A percentile compares a stretch with the other conserved stretches of the same genome.
Evolutionary conservation across 2,797 vertebrate species (phyloP).

Genomic region (Orestias chungarensis): DNA sequence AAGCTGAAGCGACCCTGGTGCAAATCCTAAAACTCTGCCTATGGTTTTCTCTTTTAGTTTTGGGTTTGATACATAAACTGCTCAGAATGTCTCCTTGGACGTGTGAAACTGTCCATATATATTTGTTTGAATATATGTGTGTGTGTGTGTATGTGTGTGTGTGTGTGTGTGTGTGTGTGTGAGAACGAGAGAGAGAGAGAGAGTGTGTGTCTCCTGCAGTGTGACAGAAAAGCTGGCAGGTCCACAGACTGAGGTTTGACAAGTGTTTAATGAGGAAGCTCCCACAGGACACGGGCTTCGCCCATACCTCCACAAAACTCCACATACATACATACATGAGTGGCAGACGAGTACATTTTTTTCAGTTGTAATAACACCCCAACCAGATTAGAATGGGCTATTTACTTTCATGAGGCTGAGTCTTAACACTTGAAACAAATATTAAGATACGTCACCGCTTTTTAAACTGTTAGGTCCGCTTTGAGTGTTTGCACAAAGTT

Average conservation of each 20-base stretch:
- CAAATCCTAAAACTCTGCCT: constrained; percentile 8
- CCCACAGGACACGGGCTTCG: constrained; percentile 66
- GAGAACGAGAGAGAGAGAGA: too few species aligned
- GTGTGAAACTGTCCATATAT: background rate
- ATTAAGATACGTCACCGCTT: constrained; percentile 7
- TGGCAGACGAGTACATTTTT: constrained; percentile 22
- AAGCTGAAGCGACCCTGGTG: background rate
- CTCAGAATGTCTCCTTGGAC: constrained; percentile 16
- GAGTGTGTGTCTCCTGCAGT: constrained; percentile 49
- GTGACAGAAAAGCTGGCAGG: constrained; percentile 56
- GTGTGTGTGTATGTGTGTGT: background rate
- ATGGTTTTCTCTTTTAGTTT: constrained; percentile 7
- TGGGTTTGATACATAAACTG: constrained; percentile 16
- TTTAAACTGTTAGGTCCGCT: constrained; percentile 4
- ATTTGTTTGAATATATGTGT: background rate
- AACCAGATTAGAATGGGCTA: background rate
- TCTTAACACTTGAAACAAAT: background rate
- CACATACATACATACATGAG: constrained; percentile 14
- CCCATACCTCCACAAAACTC: constrained; percentile 46
- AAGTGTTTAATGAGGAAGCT: constrained; percentile 76
- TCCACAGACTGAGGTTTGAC: constrained; percentile 72
- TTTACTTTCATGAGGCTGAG: background rate
- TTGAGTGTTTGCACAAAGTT: constrained; percentile 6
- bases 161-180: constrained; percentile 19
- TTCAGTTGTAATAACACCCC: background rate